Evolutionary conservation across 2,113 vertebrate species (phyloP), one percentile per base, ranked within the genome.

Genomic region (Picathartes gymnocephalus): DNA sequence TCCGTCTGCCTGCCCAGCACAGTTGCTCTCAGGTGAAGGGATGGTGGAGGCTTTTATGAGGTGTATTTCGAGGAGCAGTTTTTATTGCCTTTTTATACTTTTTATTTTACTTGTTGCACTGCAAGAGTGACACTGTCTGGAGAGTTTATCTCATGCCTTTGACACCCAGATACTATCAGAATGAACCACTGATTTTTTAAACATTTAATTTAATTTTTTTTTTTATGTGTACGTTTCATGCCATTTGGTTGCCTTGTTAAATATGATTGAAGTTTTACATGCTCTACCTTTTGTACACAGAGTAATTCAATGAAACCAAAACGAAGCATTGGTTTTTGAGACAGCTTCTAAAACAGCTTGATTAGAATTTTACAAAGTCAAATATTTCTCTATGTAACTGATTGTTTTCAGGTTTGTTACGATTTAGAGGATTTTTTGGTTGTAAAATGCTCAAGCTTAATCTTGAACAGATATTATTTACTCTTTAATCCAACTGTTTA

Each of bases 161-260:
- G 40, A 5, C 4, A 4, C 37, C 9, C 42, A 7, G 6, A 11
- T 30, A 1, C 30, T 58, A 1, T 47, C 10, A 25, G 17, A 60
- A 65, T 18, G 28, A 7, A n/a, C 6, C 11, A 5, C 24, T 25
- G 19, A 1, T 35, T 48, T 64, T 45, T 14, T 60, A n/a, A n/a
- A n/a, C n/a, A n/a, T 35, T n/a, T 15, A 17, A 22, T 33, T 28
- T 37, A 2, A 16, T 54, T 28, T 27, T 15, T 11, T 47, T 66
- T 23, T 54, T 57, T 3, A 5, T 4, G 6, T 15, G 8, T 44
- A 2, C 3, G 0, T 45, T 66, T 88, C 6, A 7, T 37, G 17
- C 12, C 10, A 58, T 83, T 50, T 35, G 30, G 3, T 50, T 61
- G 21, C 10, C 1, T 23, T 50, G 9, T 47, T 74, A 58, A 54